A percentile compares a stretch with the other conserved stretches of the same genome.
Evolutionary conservation across 2,888 invertebrate species (phyloP).

Genomic region (Seira ritae): DNA sequence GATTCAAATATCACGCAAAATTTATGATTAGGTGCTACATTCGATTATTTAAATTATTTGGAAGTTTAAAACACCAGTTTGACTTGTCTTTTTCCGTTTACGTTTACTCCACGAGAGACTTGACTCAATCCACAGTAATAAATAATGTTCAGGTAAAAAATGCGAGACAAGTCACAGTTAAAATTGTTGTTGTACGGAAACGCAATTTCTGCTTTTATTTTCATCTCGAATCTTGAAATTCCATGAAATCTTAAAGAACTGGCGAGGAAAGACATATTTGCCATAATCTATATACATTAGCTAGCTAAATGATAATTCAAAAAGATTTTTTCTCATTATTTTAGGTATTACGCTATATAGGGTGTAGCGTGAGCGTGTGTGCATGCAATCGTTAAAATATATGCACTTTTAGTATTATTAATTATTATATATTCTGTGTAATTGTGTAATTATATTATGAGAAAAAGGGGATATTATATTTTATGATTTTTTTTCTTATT

Average conservation of each 20-base stretch:
- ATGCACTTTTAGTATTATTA: not conserved
- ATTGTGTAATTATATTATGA: not conserved
- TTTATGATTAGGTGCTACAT: too few species aligned
- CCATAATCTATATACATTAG: constrained; percentile 1
- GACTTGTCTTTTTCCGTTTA: too few species aligned
- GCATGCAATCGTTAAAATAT: not conserved
- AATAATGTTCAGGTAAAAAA: constrained; percentile 28
- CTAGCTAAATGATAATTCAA: not conserved
- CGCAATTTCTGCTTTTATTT: not conserved
- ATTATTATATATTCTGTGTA: not conserved
- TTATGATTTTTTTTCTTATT: not conserved
- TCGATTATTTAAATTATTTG: too few species aligned
- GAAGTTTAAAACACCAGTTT: too few species aligned
- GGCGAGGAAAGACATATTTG: constrained; percentile 55
- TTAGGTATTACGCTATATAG: not conserved
- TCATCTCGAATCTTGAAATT: constrained; percentile 39
- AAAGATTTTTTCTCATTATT: not conserved
- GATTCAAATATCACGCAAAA: too few species aligned
- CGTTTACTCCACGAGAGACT: constrained; percentile 1
- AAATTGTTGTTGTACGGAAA: not conserved
- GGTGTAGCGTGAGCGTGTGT: not conserved
- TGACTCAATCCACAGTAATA: constrained; percentile 52
- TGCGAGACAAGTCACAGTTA: not conserved
- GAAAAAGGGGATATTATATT: not conserved
- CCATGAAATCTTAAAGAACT: constrained; percentile 50